Base-by-base conservation (phyloP, 2,797 vertebrate genomes). In the Discoglossus pictus region DNA sequence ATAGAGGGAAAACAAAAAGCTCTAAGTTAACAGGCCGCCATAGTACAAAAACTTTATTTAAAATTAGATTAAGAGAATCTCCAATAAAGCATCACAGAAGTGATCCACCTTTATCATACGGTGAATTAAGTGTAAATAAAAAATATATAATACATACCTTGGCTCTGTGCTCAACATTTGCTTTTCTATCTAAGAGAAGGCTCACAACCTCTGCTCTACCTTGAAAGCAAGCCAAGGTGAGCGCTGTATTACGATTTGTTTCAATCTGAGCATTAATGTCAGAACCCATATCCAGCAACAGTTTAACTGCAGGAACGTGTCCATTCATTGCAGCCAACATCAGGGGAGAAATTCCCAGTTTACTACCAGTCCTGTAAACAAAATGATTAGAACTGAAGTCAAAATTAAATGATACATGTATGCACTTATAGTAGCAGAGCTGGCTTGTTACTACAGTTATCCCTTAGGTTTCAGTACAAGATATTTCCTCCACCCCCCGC, bases 291-390 rank as follows among this genome's bases (percentile, higher is more conserved):
- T 99, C 97, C 43, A 99, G 88, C 78, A 99, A 77, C 78, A 98
- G 85, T 81, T 98, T 98, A 79, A 99, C 97, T 2, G 97, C 96
- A 20, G 97, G 96, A 25, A 98, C 96, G 0, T 98, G 97, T 40
- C 96, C 97, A 7, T 99, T 99, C 96, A 99, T 99, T 38, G 97
- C 96, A 74, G 97, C 97, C 88, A 99, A 83, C 96, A 98, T 98
- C 81, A 98, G 85, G 38, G 96, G 97, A 79, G 96, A 99, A 88
- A 99, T 98, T 43, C 97, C 97, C 18, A 99, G 85, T 83, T 99
- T 99, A 74, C 96, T 99, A 74, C 97, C 97, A 36, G 97, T 99
- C 88, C 97, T 99, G 68, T 17, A 56, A 61, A 40, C 53, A 72
- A 47, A 81, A 59, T 79, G 75, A 35, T 17, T 21, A 69, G 63